Evolutionary conservation across 2,113 vertebrate species (phyloP), one percentile per base, ranked within the genome.

Genomic region (Jaculus jaculus): DNA sequence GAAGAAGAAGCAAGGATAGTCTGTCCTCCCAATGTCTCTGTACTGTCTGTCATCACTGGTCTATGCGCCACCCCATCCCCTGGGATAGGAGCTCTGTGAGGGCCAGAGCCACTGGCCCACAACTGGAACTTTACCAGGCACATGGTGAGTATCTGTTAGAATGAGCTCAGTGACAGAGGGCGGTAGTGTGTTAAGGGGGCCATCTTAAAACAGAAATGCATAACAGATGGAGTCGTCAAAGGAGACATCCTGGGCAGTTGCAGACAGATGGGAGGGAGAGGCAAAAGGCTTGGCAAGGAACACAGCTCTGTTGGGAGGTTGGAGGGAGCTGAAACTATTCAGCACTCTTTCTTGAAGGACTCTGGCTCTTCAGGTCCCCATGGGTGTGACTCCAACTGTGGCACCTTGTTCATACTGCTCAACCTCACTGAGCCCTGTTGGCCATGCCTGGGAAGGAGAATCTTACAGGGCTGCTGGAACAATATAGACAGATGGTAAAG

Each of bases 1-100:
- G 72, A 63, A n/a, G 60, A 68, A 63, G 83, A 37, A 23, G 47
- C 8, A 30, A 69, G 61, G 32, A 20, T 2, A 12, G 17, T 6
- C 21, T 0, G 0, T 2, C 20, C 0, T 4, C 12, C 6, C 69
- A 47, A 39, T 1, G 34, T 28, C 17, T 68, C 34, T 0, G 4
- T 30, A 16, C 47, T 23, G 61, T 10, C 54, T 8, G 4, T 28
- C 1, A 3, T 20, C 7, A 8, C 30, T 17, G 16, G 3, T 12
- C 80, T 34, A 23, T 12, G 69, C 5, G 1, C 71, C 58, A 3
- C 4, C 17, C 24, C 65, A 1, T 28, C 26, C 28, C 26, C 12
- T 26, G 78, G 47, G 34, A 15, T 2, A 61, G 8, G 39, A 7
- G 20, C 74, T 74, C 39, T 2, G 2, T 32, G 65, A 10, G 20